Conservation (phyloP, 1,140 invertebrate genomes). For the Drosophila pectinifera region DNA sequence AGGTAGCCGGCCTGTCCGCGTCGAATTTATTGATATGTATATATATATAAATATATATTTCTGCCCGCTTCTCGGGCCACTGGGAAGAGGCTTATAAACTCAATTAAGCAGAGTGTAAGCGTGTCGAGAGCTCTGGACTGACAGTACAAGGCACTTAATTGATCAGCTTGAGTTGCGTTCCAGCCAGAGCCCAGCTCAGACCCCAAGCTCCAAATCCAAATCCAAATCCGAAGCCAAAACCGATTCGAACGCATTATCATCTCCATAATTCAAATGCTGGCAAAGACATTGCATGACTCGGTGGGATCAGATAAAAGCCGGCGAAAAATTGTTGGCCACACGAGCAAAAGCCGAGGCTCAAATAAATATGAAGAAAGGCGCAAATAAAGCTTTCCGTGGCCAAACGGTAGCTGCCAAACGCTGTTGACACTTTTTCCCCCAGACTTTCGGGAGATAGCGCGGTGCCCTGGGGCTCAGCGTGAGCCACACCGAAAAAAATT, state of each 20-base stretch:
- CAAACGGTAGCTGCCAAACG: slow-evolving; percentile 67
- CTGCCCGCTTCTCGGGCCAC: slow-evolving; percentile 35
- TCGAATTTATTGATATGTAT: slow-evolving; percentile 69
- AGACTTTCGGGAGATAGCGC: slow-evolving; percentile 38
- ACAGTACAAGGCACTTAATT: slow-evolving; percentile 76
- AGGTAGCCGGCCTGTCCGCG: slow-evolving; percentile 48
- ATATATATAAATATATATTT: slow-evolving; percentile 33
- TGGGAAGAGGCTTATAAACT: slow-evolving; percentile 67
- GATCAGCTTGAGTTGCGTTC: slow-evolving; percentile 54
- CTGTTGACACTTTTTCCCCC: slow-evolving; percentile 73
- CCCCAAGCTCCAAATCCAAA: slow-evolving; percentile 20
- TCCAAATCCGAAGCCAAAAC: slow-evolving; percentile 47
- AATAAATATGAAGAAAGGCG: slow-evolving; percentile 76
- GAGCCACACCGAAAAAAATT: slow-evolving; percentile 18
- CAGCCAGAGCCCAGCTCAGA: slow-evolving; percentile 20
- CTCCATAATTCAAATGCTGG: slow-evolving; percentile 80
- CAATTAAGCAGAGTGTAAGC: slow-evolving; percentile 71
- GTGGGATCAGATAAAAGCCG: slow-evolving; percentile 72
- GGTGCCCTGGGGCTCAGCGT: slow-evolving; percentile 47
- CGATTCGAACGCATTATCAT: slow-evolving; percentile 79
- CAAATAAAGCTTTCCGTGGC: slow-evolving; percentile 50
- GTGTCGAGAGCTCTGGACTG: slow-evolving; percentile 34
- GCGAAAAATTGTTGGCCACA: slow-evolving; percentile 69
- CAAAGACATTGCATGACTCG: slow-evolving; percentile 78
- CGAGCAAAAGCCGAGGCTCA: slow-evolving; percentile 35